phyloP scores from a whole-genome alignment of 2,113 vertebrate species.

The Podarcis muralis region DNA sequence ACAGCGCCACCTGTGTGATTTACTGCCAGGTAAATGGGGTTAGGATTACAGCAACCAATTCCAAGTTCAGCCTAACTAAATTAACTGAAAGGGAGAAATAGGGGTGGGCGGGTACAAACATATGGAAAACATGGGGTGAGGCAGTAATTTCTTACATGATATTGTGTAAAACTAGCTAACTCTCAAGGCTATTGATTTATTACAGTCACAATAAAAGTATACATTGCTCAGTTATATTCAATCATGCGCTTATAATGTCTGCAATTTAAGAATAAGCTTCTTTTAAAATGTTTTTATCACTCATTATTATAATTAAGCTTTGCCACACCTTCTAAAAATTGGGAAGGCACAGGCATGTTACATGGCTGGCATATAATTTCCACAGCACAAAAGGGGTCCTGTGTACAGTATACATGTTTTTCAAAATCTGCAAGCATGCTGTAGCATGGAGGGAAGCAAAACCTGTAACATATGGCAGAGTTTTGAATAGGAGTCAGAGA shows the following conservation, averaged over 20 bases:
- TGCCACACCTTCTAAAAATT: neutral
- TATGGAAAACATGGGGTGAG: neutral
- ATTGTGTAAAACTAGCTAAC: neutral
- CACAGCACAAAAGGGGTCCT: neutral
- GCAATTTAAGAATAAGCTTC: neutral
- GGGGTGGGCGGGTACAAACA: neutral
- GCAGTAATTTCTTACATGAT: neutral
- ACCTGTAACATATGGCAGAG: neutral
- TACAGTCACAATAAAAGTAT: neutral
- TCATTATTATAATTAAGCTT: slow-evolving; percentile 4
- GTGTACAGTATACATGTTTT: neutral
- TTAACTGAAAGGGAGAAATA: neutral
- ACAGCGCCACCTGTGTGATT: no score
- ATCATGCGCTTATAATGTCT: neutral
- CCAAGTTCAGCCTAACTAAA: neutral
- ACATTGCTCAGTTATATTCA: slow-evolving; percentile 9
- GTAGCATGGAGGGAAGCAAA: neutral
- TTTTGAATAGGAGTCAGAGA: neutral
- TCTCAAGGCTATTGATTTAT: neutral
- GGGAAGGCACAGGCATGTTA: neutral
- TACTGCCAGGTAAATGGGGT: no score
- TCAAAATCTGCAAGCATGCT: neutral
- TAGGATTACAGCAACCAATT: neutral
- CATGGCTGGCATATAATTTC: neutral
- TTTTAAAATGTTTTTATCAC: neutral